phyloP scores from a whole-genome alignment of 1,140 invertebrate species.

The Cyphomyrmex costatus region DNA sequence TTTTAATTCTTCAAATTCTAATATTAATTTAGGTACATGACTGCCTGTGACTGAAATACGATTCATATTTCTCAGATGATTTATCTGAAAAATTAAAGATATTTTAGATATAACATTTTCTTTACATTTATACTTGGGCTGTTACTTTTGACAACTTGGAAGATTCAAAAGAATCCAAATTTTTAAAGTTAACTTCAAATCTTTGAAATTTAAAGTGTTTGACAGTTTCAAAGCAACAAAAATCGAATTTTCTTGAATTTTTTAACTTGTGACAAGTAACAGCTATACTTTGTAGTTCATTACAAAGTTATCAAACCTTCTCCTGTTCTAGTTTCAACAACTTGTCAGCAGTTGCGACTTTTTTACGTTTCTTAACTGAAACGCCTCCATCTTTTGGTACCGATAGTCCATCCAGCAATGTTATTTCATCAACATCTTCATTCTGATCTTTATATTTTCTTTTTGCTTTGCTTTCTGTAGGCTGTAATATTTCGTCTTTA shows the following conservation, averaged over 20 bases:
- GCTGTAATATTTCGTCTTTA: conserved; percentile 43
- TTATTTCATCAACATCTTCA: conserved; percentile 75
- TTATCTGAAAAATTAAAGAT: conserved; percentile 88
- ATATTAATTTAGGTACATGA: conserved; percentile 92
- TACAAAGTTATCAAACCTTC: conserved; percentile 82
- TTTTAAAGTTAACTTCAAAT: too few relatives aligned
- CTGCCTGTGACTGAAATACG: conserved; percentile 93
- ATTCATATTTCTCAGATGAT: conserved; percentile 91
- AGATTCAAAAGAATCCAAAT: too few relatives aligned
- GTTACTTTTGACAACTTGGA: too few relatives aligned
- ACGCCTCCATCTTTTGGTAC: conserved; percentile 72
- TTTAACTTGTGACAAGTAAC: too few relatives aligned
- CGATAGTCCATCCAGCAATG: conserved; percentile 75
- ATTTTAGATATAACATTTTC: conserved; percentile 33
- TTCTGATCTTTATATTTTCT: conserved; percentile 72
- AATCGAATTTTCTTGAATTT: too few relatives aligned
- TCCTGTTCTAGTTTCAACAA: conserved; percentile 85
- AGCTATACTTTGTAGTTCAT: background rate
- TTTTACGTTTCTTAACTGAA: conserved; percentile 80
- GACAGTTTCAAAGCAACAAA: too few relatives aligned
- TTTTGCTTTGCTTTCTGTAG: conserved; percentile 59
- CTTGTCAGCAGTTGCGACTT: conserved; percentile 84
- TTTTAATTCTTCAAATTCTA: conserved; percentile 90
- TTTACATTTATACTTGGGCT: too few relatives aligned
- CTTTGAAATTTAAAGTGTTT: too few relatives aligned